Percentiles rank a stretch among this genome's conserved stretches.
Evolutionary conservation across 2,113 vertebrate genomes (phyloP).

Genomic region (Mormyrus iriodes): DNA sequence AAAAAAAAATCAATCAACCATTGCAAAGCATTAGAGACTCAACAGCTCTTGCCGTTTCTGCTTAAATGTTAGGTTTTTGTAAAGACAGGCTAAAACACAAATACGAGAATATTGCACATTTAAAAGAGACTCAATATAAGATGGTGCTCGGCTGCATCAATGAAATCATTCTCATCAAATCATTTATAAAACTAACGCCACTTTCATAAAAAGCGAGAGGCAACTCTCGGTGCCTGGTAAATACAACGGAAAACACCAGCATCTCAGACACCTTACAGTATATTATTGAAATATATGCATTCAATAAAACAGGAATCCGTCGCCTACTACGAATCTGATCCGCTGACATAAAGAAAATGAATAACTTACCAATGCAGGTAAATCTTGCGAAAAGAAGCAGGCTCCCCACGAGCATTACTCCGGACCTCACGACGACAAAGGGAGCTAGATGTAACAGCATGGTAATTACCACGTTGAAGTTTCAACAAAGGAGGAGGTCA

Average conservation of each 20-base stretch:
- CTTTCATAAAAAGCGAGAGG: background rate
- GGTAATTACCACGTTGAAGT: conserved; percentile 46
- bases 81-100: background rate
- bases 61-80: background rate
- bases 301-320: background rate
- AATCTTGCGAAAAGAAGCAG: conserved; percentile 51
- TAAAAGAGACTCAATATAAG: background rate
- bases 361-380: conserved; percentile 63
- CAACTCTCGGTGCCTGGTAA: background rate
- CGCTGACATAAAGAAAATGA: background rate
- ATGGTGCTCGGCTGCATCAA: background rate
- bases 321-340: background rate
- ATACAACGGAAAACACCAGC: background rate
- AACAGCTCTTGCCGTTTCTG: background rate
- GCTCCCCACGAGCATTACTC: conserved; percentile 47
- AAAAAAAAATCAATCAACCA: background rate
- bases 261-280: background rate
- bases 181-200: background rate
- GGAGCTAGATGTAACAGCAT: conserved; percentile 58
- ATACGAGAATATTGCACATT: background rate
- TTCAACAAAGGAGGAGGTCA: conserved; percentile 35
- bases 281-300: background rate
- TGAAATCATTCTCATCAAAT: background rate
- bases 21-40: background rate
- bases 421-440: conserved; percentile 60